Conservation (phyloP, 2,113 vertebrate species). For the Psophia crepitans region DNA sequence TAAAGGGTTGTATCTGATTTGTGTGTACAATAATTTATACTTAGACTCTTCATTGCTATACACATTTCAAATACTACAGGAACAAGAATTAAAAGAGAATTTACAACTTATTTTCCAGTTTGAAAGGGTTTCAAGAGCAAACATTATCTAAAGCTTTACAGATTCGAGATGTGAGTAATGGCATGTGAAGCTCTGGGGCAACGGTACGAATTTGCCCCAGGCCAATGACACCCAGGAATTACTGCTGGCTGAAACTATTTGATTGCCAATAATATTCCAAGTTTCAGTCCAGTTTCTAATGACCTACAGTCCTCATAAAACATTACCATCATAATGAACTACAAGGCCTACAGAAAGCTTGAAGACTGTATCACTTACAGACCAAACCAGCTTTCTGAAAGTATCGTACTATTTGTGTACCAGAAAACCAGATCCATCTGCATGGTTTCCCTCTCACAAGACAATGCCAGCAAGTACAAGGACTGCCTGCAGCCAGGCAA, state of each 20-base stretch:
- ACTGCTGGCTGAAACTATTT: neutral
- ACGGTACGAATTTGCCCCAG: neutral
- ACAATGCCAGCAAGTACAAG: neutral
- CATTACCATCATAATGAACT: neutral
- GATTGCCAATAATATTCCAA: neutral
- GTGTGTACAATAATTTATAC: neutral
- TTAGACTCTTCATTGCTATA: neutral
- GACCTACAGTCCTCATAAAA: neutral
- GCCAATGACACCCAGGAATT: neutral
- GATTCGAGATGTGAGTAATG: neutral
- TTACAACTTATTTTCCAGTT: neutral
- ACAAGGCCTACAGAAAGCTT: neutral
- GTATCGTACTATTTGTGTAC: neutral
- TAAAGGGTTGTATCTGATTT: neutral
- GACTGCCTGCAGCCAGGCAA: neutral
- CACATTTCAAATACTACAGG: slow-evolving; percentile 5
- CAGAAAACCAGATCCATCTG: neutral
- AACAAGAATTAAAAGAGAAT: slow-evolving; percentile 1
- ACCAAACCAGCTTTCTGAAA: neutral
- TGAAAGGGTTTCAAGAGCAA: neutral
- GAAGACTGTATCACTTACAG: neutral
- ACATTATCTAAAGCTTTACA: neutral
- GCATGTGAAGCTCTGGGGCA: neutral
- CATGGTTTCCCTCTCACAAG: neutral
- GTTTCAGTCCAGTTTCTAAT: slow-evolving; percentile 14